Conservation (phyloP, 2,797 vertebrate species). For the Siniperca scherzeri region DNA sequence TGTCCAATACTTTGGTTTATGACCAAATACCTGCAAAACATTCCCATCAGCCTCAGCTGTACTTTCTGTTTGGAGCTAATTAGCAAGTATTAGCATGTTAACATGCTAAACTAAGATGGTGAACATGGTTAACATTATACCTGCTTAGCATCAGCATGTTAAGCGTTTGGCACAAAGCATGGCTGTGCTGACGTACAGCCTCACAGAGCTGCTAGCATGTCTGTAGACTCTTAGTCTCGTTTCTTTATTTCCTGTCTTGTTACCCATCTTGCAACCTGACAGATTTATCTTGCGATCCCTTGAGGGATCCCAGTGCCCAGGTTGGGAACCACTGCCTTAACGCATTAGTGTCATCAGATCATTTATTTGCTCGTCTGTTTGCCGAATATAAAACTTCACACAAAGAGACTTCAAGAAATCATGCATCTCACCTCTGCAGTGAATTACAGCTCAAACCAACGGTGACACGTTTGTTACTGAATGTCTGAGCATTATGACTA, state of each 20-base stretch:
- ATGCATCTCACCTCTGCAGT: neutral
- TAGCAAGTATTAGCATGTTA: too few species aligned
- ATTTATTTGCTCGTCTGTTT: neutral
- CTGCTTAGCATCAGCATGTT: neutral
- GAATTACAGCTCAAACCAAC: neutral
- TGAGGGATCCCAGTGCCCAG: too few species aligned
- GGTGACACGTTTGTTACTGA: neutral
- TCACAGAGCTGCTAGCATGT: too few species aligned
- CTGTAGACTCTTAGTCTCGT: too few species aligned
- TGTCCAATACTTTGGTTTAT: neutral
- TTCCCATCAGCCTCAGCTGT: neutral
- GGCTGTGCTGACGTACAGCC: too few species aligned
- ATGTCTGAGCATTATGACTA: conserved; percentile 5
- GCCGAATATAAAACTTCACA: neutral
- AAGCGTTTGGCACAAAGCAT: too few species aligned
- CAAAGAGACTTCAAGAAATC: neutral
- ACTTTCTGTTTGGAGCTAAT: too few species aligned
- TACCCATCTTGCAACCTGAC: too few species aligned
- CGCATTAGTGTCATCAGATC: neutral
- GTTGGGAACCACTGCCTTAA: neutral
- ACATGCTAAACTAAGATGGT: neutral
- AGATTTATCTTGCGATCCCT: neutral
- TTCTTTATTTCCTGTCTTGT: too few species aligned
- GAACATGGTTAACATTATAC: neutral
- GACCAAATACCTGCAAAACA: neutral